A percentile compares a stretch with the other conserved stretches of the same genome.
phyloP scores from a whole-genome alignment of 2,888 invertebrate genomes.

The Mechanitis mazaeus region DNA sequence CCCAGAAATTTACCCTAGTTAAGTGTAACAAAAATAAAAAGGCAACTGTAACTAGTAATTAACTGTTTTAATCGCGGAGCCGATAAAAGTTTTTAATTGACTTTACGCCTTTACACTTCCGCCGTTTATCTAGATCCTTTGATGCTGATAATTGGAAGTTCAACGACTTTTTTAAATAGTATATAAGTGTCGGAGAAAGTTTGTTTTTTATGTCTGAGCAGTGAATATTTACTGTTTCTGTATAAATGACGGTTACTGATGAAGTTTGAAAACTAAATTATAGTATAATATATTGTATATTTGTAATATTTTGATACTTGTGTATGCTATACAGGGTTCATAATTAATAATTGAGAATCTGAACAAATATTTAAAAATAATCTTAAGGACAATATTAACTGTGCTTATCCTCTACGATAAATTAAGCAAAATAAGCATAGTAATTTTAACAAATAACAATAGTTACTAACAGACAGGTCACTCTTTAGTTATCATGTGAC shows the following conservation, averaged over 20 bases:
- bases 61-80: slow-evolving; percentile 48
- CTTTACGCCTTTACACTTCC: slow-evolving; percentile 34
- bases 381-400: too few relatives aligned
- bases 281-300: too few relatives aligned
- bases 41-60: slow-evolving; percentile 43
- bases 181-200: slow-evolving; percentile 12
- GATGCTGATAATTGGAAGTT: slow-evolving; percentile 45
- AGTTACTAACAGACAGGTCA: slow-evolving; percentile 9
- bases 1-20: not conserved
- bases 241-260: too few relatives aligned
- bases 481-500: slow-evolving; percentile 40
- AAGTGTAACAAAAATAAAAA: slow-evolving; percentile 30
- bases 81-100: slow-evolving; percentile 61
- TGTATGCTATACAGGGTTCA: too few relatives aligned
- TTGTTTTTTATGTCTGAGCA: slow-evolving; percentile 8
- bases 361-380: too few relatives aligned
- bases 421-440: too few relatives aligned
- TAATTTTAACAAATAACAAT: slow-evolving; percentile 1
- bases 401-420: too few relatives aligned
- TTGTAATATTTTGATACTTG: too few relatives aligned
- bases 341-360: too few relatives aligned
- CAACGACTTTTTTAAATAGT: slow-evolving; percentile 31
- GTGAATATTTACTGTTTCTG: not conserved
- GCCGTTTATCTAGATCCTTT: slow-evolving; percentile 41
- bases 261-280: too few relatives aligned